phyloP scores from a whole-genome alignment of 2,888 invertebrate species.

The Zaprionus obscuricornis region DNA sequence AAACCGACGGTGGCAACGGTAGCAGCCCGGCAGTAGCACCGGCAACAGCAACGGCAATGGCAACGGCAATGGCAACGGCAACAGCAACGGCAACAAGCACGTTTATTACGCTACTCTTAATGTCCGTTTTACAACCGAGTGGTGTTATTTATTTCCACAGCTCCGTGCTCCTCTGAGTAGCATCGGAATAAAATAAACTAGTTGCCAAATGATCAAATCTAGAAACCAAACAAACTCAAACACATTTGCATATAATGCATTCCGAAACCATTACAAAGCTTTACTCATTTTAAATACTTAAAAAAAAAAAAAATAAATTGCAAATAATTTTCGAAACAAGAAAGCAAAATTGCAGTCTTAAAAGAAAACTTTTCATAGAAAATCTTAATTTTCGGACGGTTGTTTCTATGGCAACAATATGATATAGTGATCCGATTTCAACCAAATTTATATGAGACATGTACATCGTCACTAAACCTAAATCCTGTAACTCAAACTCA shows the following conservation, averaged over 20 bases:
- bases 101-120: slow-evolving; percentile 71
- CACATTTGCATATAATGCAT: too few relatives aligned
- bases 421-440: too few relatives aligned
- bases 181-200: neutral
- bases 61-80: slow-evolving; percentile 4
- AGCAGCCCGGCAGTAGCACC: neutral
- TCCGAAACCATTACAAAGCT: neutral
- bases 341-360: too few relatives aligned
- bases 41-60: slow-evolving; percentile 5
- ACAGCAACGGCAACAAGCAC: slow-evolving; percentile 31
- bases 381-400: too few relatives aligned
- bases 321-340: too few relatives aligned
- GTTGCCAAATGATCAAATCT: slow-evolving; percentile 12
- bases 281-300: too few relatives aligned
- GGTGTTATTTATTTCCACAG: slow-evolving; percentile 55
- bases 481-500: too few relatives aligned
- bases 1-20: slow-evolving; percentile 11
- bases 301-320: too few relatives aligned
- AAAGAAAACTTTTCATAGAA: too few relatives aligned
- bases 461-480: too few relatives aligned
- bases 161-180: slow-evolving; percentile 11
- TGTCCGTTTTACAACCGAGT: slow-evolving; percentile 69
- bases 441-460: too few relatives aligned
- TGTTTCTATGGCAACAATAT: too few relatives aligned
- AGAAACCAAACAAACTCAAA: slow-evolving; percentile 2